Percentiles rank a stretch among this genome's conserved stretches.
Evolutionary conservation across 2,797 vertebrate genomes (phyloP).

Genomic region (Austrolebias charrua): DNA sequence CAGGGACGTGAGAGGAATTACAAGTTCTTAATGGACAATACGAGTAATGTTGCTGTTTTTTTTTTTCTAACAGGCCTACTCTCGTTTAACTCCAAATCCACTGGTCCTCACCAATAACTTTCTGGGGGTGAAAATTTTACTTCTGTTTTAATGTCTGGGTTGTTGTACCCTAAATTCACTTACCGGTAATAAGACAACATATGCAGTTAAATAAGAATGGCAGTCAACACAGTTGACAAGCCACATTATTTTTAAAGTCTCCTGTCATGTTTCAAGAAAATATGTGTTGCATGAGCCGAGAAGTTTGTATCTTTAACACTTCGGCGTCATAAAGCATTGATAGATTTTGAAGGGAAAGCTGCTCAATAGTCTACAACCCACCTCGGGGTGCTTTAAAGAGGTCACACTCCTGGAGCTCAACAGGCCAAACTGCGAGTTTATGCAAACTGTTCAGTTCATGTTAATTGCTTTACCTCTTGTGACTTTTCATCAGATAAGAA

Average conservation of each 20-base stretch:
- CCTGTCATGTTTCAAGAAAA: too few relatives aligned
- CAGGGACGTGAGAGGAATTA: conserved; percentile 39
- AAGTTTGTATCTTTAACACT: too few relatives aligned
- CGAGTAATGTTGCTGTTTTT: conserved; percentile 9
- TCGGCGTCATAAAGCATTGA: too few relatives aligned
- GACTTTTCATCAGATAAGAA: too few relatives aligned
- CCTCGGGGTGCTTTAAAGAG: too few relatives aligned
- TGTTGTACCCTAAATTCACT: not conserved
- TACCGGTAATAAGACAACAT: not conserved
- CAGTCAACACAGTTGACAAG: not conserved
- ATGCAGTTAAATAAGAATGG: not conserved
- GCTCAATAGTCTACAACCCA: too few relatives aligned
- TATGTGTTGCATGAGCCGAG: too few relatives aligned
- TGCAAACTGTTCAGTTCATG: not conserved
- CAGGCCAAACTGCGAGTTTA: not conserved
- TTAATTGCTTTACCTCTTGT: too few relatives aligned
- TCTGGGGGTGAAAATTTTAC: not conserved
- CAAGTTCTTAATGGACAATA: conserved; percentile 36
- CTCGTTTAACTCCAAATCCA: conserved; percentile 14
- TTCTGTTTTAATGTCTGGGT: not conserved
- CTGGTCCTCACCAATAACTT: not conserved
- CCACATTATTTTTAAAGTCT: not conserved
- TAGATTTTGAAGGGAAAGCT: too few relatives aligned
- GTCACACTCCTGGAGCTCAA: not conserved
- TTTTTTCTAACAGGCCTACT: conserved; percentile 7